Conservation (phyloP, 2,888 invertebrate genomes). For the Drosophila leonis region DNA sequence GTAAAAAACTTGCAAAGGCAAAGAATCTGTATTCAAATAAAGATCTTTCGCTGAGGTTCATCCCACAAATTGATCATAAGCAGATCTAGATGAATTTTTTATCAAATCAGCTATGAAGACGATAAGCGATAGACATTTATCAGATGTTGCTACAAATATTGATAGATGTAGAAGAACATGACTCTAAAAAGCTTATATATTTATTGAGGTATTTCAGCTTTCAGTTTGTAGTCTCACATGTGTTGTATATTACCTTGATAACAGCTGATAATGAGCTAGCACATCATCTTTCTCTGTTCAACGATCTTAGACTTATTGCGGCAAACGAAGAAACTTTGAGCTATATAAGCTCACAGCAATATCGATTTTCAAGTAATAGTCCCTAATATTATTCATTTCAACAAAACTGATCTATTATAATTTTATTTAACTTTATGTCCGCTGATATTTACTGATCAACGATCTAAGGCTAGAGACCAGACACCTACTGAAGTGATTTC, state of each 20-base stretch:
- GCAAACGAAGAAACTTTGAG: not conserved
- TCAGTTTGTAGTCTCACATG: no score
- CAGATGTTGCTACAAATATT: no score
- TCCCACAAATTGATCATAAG: no score
- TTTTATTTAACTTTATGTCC: constrained; percentile 12
- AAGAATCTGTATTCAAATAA: not conserved
- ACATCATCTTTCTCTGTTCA: not conserved
- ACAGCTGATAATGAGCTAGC: not conserved
- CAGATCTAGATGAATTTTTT: not conserved
- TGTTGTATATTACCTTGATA: no score
- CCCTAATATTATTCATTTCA: not conserved
- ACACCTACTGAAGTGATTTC: constrained; percentile 52
- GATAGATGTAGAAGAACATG: no score
- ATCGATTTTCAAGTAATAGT: not conserved
- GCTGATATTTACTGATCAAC: constrained; percentile 42
- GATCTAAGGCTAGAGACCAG: constrained; percentile 39
- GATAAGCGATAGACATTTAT: no score
- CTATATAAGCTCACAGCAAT: not conserved
- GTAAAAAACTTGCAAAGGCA: not conserved
- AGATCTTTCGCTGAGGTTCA: no score
- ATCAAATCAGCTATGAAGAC: not conserved
- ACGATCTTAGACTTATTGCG: no score
- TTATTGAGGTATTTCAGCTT: no score
- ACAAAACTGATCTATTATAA: constrained; percentile 10
- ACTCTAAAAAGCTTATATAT: no score